Evolutionary conservation across 2,113 vertebrate genomes (phyloP), one percentile per base, ranked within the genome.

Genomic region (Meles meles): DNA sequence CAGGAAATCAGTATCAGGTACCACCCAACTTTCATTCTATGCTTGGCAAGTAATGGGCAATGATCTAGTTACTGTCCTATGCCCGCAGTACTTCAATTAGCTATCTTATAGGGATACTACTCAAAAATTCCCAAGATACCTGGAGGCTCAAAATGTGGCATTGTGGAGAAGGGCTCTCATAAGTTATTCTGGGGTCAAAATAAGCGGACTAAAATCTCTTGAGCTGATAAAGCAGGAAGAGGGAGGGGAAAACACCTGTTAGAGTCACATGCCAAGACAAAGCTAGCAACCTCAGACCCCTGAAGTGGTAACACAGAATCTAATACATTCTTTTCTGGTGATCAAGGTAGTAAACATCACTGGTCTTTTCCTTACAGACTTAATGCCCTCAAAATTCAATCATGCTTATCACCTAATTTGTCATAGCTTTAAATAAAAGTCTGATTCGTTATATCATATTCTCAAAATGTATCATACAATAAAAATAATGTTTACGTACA

Each of bases 401-500:
- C 25, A 91, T 94, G 52, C 7, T 81, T 63, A 95, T 88, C 4
- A 90, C 17, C 44, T 96, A 77, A 81, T 71, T 39, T 95, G 44
- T 72, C 52, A 85, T 14, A 44, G 47, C 9, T 96, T 93, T 94
- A 95, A 90, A 37, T 79, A 94, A 96, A 92, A 25, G 1, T 23
- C 7, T 92, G 37, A 80, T 86, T 95, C 44, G 96, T 94, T 87
- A 96, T 65, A 77, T 88, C 7, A 67, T 71, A 92, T 23, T 90
- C 15, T 96, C 15, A 61, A 67, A 47, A 23, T 80, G 31, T 85
- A 93, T 82, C 83, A 72, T n/a, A 90, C 3, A 93, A 69, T 39
- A 96, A 88, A 97, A 95, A 44, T 93, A 97, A 90, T 91, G 7
- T 94, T 72, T 61, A 98, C 74, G 0, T 98, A 98, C 98, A 80